Conservation (phyloP, 2,888 invertebrate species). For the Caenorhabditis wallacei region DNA sequence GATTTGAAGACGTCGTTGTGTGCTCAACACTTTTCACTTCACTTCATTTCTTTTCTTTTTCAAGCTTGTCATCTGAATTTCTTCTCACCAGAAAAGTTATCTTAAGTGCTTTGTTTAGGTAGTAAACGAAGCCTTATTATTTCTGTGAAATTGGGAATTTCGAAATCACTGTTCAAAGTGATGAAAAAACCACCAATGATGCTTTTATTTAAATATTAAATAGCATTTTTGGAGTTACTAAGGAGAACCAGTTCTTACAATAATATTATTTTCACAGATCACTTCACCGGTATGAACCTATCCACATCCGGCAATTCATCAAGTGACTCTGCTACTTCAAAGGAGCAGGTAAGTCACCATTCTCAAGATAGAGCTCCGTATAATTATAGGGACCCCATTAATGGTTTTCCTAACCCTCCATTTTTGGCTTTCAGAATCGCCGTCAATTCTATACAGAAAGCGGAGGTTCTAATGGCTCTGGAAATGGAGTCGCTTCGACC, state of each 20-base stretch:
- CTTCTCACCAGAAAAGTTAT: neutral
- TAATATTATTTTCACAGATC: conserved; percentile 46
- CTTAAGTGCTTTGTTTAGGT: neutral
- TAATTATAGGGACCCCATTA: conserved; percentile 28
- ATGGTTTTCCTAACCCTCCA: conserved; percentile 16
- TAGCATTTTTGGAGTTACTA: too few relatives aligned
- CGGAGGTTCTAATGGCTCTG: conserved; percentile 40
- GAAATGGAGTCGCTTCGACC: conserved; percentile 44
- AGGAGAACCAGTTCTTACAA: too few relatives aligned
- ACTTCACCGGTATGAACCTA: conserved; percentile 65
- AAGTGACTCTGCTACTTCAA: conserved; percentile 38
- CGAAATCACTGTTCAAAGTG: too few relatives aligned
- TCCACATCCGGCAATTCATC: conserved; percentile 60
- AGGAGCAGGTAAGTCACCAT: conserved; percentile 44
- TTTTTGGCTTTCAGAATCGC: conserved; percentile 46
- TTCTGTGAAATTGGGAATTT: too few relatives aligned
- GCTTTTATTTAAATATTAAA: too few relatives aligned
- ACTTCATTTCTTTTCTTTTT: conserved; percentile 23
- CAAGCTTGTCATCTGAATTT: neutral
- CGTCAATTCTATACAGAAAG: conserved; percentile 63
- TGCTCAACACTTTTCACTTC: conserved; percentile 16
- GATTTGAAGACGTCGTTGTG: conserved; percentile 37
- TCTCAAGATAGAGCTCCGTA: neutral
- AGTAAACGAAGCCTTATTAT: too few relatives aligned
- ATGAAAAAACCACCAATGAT: too few relatives aligned